These are phyloP conservation scores for Sparus aurata DNA, from an alignment of 2,797 vertebrate genomes.

Conservation along the genomic window DNA sequence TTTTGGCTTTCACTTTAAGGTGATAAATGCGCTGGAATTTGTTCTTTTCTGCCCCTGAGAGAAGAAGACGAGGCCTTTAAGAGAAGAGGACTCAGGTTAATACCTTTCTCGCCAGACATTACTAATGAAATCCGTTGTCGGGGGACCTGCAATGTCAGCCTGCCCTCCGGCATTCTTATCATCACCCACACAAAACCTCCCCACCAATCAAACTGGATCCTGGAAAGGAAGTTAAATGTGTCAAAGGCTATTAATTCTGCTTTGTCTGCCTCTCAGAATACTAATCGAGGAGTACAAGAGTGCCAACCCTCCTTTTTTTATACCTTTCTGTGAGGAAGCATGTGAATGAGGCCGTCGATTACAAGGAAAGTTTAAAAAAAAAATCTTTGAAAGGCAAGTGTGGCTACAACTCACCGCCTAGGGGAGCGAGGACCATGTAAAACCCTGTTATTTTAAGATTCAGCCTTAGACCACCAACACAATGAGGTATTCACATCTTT, in stretches of 20 bases:
- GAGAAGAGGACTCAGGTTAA: constrained; percentile 65
- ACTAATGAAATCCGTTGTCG: constrained; percentile 77
- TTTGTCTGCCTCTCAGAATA: constrained; percentile 76
- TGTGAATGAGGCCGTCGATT: constrained; percentile 66
- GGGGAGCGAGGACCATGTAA: constrained; percentile 70
- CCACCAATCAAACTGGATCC: constrained; percentile 74
- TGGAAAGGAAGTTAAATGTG: constrained; percentile 80
- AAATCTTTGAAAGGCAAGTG: constrained; percentile 74
- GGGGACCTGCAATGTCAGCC: constrained; percentile 70
- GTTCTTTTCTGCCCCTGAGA: constrained; percentile 47
- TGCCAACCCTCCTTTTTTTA: constrained; percentile 50
- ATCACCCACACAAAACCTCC: constrained; percentile 76
- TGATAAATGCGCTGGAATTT: constrained; percentile 75
- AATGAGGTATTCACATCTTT: constrained; percentile 83
- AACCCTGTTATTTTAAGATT: constrained; percentile 82
- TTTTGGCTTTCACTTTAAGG: constrained; percentile 56
- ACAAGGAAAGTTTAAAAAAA: constrained; percentile 59
- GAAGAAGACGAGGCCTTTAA: constrained; percentile 24
- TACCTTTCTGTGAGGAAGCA: constrained; percentile 42
- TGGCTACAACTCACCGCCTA: constrained; percentile 63
- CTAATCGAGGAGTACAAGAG: constrained; percentile 70
- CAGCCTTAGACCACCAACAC: constrained; percentile 83
- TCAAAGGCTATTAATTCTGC: constrained; percentile 81
- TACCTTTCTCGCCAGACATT: constrained; percentile 70
- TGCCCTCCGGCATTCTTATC: constrained; percentile 79